Conservation (phyloP, 1,140 invertebrate species). For the Ectropis grisescens region DNA sequence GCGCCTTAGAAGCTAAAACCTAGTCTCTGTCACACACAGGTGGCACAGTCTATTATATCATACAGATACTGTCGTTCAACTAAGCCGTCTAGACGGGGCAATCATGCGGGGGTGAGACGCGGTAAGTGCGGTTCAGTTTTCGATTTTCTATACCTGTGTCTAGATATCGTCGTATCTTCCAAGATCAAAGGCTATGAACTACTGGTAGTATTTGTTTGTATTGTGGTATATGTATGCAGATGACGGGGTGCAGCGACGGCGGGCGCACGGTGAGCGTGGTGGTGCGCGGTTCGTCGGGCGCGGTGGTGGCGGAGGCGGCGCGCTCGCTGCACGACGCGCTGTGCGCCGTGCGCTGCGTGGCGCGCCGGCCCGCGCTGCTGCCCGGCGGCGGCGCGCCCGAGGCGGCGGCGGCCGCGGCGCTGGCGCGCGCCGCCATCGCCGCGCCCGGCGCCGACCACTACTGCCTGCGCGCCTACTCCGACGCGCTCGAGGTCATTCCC, state of each 20-base stretch:
- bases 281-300: conserved; percentile 96
- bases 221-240: conserved; percentile 70
- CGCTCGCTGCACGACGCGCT: conserved; percentile 98
- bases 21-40: too few species aligned
- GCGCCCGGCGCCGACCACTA: conserved; percentile 95
- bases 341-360: conserved; percentile 96
- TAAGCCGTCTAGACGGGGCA: too few species aligned
- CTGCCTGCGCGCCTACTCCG: conserved; percentile 94
- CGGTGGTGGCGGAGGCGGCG: conserved; percentile 95
- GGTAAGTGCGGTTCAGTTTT: too few species aligned
- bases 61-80: too few species aligned
- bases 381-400: conserved; percentile 98
- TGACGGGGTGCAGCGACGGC: conserved; percentile 90
- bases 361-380: conserved; percentile 92
- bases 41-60: too few species aligned
- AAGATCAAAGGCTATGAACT: too few species aligned
- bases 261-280: conserved; percentile 95
- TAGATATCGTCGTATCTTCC: too few species aligned
- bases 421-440: conserved; percentile 87
- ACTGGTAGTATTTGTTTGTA: too few species aligned
- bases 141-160: too few species aligned
- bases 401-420: conserved; percentile 89
- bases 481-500: conserved; percentile 97
- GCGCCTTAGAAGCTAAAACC: too few species aligned
- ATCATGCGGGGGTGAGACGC: too few species aligned